phyloP scores from a whole-genome alignment of 2,888 invertebrate species.

The Thyatira batis region DNA sequence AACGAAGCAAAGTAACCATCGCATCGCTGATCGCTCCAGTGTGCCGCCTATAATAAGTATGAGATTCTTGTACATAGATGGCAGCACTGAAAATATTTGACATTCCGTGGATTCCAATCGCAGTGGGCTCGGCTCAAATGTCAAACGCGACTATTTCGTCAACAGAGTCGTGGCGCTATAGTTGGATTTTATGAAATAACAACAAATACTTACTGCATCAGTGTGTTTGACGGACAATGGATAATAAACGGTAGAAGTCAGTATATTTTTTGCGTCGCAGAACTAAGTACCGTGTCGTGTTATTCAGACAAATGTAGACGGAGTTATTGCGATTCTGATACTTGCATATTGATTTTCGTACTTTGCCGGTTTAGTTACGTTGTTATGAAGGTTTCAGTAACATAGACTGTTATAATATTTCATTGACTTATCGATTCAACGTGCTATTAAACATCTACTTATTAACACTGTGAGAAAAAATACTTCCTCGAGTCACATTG shows the following conservation, averaged over 20 bases:
- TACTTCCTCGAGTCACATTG: conserved; percentile 42
- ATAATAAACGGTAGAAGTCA: conserved; percentile 64
- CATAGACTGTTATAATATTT: conserved; percentile 37
- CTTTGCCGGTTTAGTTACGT: conserved; percentile 71
- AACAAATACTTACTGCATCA: conserved; percentile 68
- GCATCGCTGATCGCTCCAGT: conserved; percentile 53
- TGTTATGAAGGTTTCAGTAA: conserved; percentile 67
- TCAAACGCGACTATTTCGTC: conserved; percentile 85
- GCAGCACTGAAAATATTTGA: conserved; percentile 86
- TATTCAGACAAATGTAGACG: conserved; percentile 49
- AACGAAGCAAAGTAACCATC: too few relatives aligned
- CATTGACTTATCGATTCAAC: conserved; percentile 27
- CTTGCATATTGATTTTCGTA: conserved; percentile 76
- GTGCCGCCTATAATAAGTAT: conserved; percentile 62
- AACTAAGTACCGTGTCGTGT: conserved; percentile 59
- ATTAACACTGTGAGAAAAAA: conserved; percentile 43
- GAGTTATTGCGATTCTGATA: conserved; percentile 60
- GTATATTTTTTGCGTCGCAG: conserved; percentile 60
- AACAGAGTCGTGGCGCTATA: conserved; percentile 81
- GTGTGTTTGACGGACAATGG: conserved; percentile 72
- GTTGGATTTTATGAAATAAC: conserved; percentile 79
- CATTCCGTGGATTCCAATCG: conserved; percentile 85
- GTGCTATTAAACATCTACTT: conserved; percentile 26
- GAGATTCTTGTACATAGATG: conserved; percentile 81
- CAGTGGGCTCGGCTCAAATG: conserved; percentile 88